Base-by-base conservation (phyloP, 1,140 invertebrate species). In the Hydropsyche tenuis region DNA sequence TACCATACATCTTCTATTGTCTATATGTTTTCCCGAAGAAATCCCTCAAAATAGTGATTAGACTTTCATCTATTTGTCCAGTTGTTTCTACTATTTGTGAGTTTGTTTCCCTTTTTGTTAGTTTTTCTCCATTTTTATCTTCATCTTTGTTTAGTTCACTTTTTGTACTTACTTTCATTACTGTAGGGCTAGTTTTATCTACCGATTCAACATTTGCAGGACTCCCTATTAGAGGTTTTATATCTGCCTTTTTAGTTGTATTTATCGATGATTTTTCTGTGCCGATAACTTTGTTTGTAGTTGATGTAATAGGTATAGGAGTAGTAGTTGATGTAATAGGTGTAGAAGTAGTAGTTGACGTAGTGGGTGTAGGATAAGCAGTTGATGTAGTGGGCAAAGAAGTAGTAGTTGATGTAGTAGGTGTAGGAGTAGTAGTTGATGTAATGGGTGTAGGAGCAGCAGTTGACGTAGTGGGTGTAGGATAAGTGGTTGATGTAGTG, bases 81-180 rank as follows among this genome's bases (percentile, higher is more conserved):
- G 76, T 43, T 1, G 70, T 27, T 43, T 73, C 72, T 73, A 62
- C 65, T 23, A 75, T 18, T 60, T 77, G 76, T 12, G 73, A 77
- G 43, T 73, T 75, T 18, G 76, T 77, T 73, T 77, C 76, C 12
- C 76, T 73, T 68, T 77, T 77, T 68, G 73, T 75, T 30, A 75
- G 42, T 27, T 77, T 77, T 14, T 77, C 76, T 37, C 48, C 48
- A 42, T 27, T 73, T 16, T 65, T 66, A 25, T 53, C 68, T 1
- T 68, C 70, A 48, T 48, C 18, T 30, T 27, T 56, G 30, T 42
- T 56, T 56, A 30, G 11, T 18, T 70, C 68, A 25, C 18, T 64
- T 53, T 73, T 74, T 7, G 65, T 66, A 0, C 70, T 69, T 16
- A 77, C 60, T 73, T 77, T 77, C 76, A 77, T 77, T 1, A 77